Base-by-base conservation (phyloP, 2,888 invertebrate genomes). In the Ecdyonurus torrentis region DNA sequence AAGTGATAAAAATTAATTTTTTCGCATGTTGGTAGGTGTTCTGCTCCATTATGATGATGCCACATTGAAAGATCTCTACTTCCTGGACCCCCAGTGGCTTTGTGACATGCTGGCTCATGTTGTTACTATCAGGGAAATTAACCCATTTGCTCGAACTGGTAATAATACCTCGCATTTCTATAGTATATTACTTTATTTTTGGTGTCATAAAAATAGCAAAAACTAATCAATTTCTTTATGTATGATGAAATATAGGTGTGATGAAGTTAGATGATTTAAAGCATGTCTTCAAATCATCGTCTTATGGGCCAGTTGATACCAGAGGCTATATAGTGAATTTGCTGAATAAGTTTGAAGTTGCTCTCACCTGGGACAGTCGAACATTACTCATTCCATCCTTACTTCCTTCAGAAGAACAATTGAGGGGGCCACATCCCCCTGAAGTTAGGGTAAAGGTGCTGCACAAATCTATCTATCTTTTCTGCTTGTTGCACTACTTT, bases 91-190 rank as follows among this genome's bases (percentile, higher is more conserved):
- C 0, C 98, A 99, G 74, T 99, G 98, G 98, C 80, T 99, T 55
- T 98, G 97, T 75, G 98, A 99, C 74, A 91, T 97, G 82, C 74
- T 99, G 52, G 96, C 98, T 0, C 94, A 94, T 74, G 95, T 98
- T 1, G 93, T 98, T 50, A 95, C 97, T 0, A 92, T 97, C 22
- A 76, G 95, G n/a, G 96, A 97, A 76, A 92, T 97, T 67, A 97
- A 97, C 78, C 94, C 94, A 0, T 96, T 96, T 74, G 94, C 93
- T 0, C 81, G 86, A 67, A 89, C 88, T 64, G 96, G 92, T 77
- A 68, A 66, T n/a, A n/a, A n/a, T n/a, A n/a, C n/a, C n/a, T n/a
- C n/a, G n/a, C n/a, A n/a, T n/a, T n/a, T n/a, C n/a, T n/a, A n/a
- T n/a, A n/a, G n/a, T n/a, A n/a, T n/a, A n/a, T n/a, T n/a, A n/a